Evolutionary conservation across 1,140 invertebrate species (phyloP), one percentile per base, ranked within the genome.

Genomic region (Meteorus sp.): DNA sequence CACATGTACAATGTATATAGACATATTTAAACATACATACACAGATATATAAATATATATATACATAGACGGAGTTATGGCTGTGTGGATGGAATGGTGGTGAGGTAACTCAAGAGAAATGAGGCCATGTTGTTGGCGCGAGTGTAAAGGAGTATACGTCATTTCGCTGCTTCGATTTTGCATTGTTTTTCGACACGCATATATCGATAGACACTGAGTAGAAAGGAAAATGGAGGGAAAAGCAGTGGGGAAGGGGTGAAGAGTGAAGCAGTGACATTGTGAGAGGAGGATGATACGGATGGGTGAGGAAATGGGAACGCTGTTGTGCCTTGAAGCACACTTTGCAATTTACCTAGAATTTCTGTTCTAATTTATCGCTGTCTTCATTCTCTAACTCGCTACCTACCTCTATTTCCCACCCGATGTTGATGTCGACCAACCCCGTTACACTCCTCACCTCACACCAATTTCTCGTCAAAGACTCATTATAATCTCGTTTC

Each of bases 231-330:
- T 66, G 67, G 64, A 58, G 63, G 62, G 39, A 61, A 58, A 58
- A 56, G 61, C 31, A 54, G 44, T 52, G 37, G 63, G 63, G 63
- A 63, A 61, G 63, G 65, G 67, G 64, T 58, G 63, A 63, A 41
- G 60, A 58, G 59, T 53, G 61, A 33, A 54, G 44, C 48, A n/a
- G n/a, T n/a, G n/a, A n/a, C n/a, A n/a, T n/a, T n/a, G n/a, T n/a
- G n/a, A n/a, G n/a, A n/a, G n/a, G n/a, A n/a, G n/a, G n/a, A n/a
- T n/a, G n/a, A n/a, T n/a, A n/a, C n/a, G n/a, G n/a, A n/a, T 27
- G 55, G 35, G 50, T 53, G 53, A 63, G 60, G 64, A 25, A 62
- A 57, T 48, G 37, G 47, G 23, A 44, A 20, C 43, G 35, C 35
- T 5, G 35, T 11, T 11, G 11, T 6, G 11, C 29, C 6, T 11